phyloP scores from a whole-genome alignment of 2,888 invertebrate genomes.

The Chelonus formosanus region DNA sequence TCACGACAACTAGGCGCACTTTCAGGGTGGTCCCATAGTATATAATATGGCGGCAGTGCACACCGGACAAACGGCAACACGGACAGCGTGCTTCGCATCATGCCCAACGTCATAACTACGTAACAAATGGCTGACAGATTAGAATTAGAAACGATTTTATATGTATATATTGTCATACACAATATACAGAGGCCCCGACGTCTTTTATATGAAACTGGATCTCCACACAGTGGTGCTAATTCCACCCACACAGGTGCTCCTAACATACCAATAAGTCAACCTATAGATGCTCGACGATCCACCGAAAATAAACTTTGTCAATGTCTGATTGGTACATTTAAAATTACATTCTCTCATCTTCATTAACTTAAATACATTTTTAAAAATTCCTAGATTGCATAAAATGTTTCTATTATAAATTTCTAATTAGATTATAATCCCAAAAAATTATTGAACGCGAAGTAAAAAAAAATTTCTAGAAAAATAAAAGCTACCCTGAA shows the following conservation, averaged over 20 bases:
- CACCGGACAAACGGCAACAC: conserved; percentile 54
- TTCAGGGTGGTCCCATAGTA: conserved; percentile 56
- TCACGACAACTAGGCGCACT: conserved; percentile 35
- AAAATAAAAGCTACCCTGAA: no score
- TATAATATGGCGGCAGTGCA: conserved; percentile 39
- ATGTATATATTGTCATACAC: conserved; percentile 23
- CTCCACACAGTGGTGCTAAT: conserved; percentile 43
- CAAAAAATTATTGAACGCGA: no score
- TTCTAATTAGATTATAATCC: no score
- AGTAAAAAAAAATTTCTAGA: no score
- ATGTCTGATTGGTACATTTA: no score
- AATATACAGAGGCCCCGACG: conserved; percentile 48
- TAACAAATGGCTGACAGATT: conserved; percentile 63
- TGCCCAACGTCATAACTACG: conserved; percentile 53
- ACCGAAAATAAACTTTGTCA: no score
- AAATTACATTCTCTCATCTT: no score
- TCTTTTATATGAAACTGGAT: conserved; percentile 63
- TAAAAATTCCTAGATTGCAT: no score
- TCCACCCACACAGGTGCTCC: conserved; percentile 49
- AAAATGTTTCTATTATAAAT: no score
- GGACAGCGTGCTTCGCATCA: conserved; percentile 40
- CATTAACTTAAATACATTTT: no score
- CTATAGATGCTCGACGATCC: no score
- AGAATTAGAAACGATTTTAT: conserved; percentile 54
- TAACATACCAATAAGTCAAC: no score